phyloP scores from a whole-genome alignment of 1,140 invertebrate species.

The Theocolax elegans region DNA sequence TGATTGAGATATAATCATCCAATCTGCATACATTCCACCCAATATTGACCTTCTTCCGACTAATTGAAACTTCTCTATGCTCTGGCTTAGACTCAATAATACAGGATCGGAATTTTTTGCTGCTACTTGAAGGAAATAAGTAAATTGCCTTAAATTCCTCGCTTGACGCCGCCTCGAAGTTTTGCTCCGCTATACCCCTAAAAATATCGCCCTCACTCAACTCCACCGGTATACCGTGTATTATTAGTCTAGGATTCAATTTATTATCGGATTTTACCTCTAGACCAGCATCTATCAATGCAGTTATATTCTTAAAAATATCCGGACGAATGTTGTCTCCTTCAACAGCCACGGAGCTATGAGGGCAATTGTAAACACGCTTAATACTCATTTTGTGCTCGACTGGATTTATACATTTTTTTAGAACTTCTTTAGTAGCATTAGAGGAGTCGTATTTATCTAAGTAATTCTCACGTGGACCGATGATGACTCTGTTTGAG shows the following conservation, averaged over 20 bases:
- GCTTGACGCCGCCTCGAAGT: background rate
- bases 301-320: no score
- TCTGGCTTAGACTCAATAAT: background rate
- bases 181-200: background rate
- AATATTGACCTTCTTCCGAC: background rate
- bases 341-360: no score
- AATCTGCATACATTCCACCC: background rate
- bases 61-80: background rate
- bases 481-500: no score
- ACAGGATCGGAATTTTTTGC: background rate
- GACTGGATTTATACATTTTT: no score
- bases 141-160: background rate
- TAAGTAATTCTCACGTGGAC: no score
- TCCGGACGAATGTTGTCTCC: no score
- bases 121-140: background rate
- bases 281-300: background rate
- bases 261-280: background rate
- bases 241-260: background rate
- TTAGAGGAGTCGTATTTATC: no score
- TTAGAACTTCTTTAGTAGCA: no score
- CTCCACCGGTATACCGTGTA: background rate
- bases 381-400: no score
- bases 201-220: background rate
- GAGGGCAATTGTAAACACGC: no score
- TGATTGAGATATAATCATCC: background rate